phyloP scores from a whole-genome alignment of 2,113 vertebrate species.

The Pelmatolapia mariae region DNA sequence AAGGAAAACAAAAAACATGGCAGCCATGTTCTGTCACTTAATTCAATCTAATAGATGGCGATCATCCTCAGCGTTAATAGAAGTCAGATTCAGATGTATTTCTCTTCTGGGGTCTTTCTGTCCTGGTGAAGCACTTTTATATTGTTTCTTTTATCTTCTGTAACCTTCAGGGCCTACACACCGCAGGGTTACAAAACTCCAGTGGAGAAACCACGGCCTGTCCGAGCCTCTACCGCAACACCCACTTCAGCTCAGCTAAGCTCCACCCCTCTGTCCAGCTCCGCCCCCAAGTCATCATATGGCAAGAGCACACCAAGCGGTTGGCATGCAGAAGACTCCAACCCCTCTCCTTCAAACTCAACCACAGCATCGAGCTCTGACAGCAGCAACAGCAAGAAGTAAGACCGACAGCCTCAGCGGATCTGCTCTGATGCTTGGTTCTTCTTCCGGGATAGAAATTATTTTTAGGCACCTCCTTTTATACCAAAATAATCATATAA shows the following conservation, averaged over 20 bases:
- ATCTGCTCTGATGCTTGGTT: not conserved
- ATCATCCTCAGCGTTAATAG: not conserved
- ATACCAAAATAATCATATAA: not conserved
- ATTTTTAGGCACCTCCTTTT: not conserved
- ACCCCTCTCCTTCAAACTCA: conserved; percentile 40
- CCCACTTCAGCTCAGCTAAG: conserved; percentile 56
- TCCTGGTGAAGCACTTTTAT: not conserved
- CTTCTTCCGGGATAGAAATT: not conserved
- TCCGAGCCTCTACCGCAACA: conserved; percentile 63
- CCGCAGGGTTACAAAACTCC: conserved; percentile 79
- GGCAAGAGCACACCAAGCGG: conserved; percentile 69
- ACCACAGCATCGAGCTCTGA: conserved; percentile 41
- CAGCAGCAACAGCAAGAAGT: conserved; percentile 67
- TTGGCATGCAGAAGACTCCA: conserved; percentile 71
- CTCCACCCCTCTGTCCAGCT: conserved; percentile 79
- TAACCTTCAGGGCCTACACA: conserved; percentile 68
- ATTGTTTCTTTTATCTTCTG: not conserved
- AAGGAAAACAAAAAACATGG: not conserved
- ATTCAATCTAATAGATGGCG: not conserved
- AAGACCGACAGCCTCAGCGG: not conserved
- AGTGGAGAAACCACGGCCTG: conserved; percentile 61
- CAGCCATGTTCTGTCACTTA: not conserved
- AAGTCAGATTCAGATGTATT: not conserved
- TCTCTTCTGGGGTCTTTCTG: not conserved
- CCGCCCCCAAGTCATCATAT: conserved; percentile 83